Conservation (phyloP, 1,140 invertebrate genomes). For the Himalopsyche phryganea region DNA sequence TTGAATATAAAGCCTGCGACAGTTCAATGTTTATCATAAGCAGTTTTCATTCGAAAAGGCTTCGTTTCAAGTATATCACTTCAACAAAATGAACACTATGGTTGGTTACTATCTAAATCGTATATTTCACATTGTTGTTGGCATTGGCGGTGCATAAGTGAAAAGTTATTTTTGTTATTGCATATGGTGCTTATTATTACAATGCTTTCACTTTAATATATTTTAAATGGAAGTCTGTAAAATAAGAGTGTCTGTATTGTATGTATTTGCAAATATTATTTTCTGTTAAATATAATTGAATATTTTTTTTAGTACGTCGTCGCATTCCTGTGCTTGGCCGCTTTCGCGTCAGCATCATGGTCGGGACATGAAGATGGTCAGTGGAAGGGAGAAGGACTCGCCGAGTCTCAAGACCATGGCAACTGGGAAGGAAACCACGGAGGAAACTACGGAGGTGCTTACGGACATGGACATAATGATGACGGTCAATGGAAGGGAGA, state of each 20-base stretch:
- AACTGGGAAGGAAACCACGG: slow-evolving; percentile 12
- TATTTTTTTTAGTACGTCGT: slow-evolving; percentile 26
- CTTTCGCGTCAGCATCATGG: slow-evolving; percentile 10
- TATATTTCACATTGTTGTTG: no score
- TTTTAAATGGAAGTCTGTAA: no score
- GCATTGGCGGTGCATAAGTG: no score
- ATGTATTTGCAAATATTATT: no score
- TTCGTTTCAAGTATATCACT: no score
- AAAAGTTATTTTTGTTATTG: no score
- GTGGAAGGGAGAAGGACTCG: slow-evolving; percentile 24
- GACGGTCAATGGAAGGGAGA: slow-evolving; percentile 30
- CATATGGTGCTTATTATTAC: no score
- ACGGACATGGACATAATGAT: slow-evolving; percentile 1
- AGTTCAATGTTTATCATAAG: not conserved
- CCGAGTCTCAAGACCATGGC: slow-evolving; percentile 26
- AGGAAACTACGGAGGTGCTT: not conserved
- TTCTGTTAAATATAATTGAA: no score
- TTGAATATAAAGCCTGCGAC: no score
- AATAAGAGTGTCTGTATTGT: no score
- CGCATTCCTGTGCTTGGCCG: slow-evolving; percentile 22
- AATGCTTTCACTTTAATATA: no score
- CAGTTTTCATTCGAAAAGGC: slow-evolving; percentile 14
- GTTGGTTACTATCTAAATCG: no score
- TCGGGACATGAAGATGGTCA: slow-evolving; percentile 14
- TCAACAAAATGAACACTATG: not conserved